Evolutionary conservation across 1,140 invertebrate species (phyloP).

Genomic region (Papilio glaucus): DNA sequence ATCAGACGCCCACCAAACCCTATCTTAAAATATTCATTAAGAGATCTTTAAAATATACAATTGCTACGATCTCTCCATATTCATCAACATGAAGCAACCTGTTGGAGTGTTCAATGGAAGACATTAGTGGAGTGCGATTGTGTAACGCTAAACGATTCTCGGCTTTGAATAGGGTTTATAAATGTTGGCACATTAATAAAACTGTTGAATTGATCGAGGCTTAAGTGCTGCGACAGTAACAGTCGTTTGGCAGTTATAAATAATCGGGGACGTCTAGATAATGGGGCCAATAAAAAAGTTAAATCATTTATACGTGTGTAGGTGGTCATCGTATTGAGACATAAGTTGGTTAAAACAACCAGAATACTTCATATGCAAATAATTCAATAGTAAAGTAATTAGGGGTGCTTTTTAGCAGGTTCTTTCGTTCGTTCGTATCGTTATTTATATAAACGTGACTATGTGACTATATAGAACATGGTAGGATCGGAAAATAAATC

Average conservation of each 20-base stretch:
- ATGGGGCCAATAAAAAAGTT: neutral
- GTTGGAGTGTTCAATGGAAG: neutral
- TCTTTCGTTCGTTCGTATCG: too few species aligned
- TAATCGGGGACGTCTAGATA: constrained; percentile 4
- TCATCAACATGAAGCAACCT: neutral
- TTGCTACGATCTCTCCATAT: neutral
- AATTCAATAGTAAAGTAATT: too few species aligned
- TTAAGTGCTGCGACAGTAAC: neutral
- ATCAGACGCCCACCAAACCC: too few species aligned
- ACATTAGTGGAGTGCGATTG: neutral
- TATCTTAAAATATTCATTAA: too few species aligned
- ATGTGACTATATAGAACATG: too few species aligned
- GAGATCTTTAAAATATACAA: neutral
- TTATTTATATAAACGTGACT: too few species aligned
- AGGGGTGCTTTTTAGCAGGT: too few species aligned
- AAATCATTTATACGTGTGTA: constrained; percentile 8
- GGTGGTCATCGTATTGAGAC: neutral
- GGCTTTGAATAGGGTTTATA: neutral
- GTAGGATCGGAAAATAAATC: too few species aligned
- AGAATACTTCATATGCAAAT: too few species aligned
- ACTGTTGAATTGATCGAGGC: constrained; percentile 16
- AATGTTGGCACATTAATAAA: constrained; percentile 22
- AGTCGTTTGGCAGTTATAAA: neutral
- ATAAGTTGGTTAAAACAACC: too few species aligned
- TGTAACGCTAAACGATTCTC: neutral